A percentile compares a stretch with the other conserved stretches of the same genome.
These are phyloP conservation scores for Epirrita christyi DNA, from an alignment of 2,888 invertebrate genomes.

Conservation along the genomic window DNA sequence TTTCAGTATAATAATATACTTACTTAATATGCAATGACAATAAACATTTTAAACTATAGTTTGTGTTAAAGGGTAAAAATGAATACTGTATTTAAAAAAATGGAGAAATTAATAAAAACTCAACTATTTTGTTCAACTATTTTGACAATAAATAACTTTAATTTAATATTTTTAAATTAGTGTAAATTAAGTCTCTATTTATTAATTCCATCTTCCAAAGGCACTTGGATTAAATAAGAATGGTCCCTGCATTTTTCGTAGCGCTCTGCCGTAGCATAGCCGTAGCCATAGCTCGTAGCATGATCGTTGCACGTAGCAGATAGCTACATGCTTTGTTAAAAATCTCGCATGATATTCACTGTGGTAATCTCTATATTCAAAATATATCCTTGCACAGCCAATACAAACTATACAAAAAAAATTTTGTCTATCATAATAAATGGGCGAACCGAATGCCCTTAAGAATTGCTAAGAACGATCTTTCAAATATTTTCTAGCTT, in stretches of 20 bases:
- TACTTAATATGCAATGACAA: neutral
- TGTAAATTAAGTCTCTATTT: neutral
- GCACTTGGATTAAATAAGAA: conserved; percentile 26
- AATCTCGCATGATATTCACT: neutral
- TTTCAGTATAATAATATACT: too few relatives aligned
- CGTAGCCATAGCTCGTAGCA: conserved; percentile 30
- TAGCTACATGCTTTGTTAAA: conserved; percentile 14
- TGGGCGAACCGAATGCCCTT: too few relatives aligned
- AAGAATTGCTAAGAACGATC: too few relatives aligned
- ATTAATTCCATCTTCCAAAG: conserved; percentile 11
- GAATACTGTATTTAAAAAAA: too few relatives aligned
- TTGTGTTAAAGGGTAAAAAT: too few relatives aligned
- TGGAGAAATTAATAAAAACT: too few relatives aligned
- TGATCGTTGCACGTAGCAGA: conserved; percentile 40
- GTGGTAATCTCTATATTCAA: neutral
- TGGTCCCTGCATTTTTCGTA: conserved; percentile 31
- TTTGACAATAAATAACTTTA: neutral
- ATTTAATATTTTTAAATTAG: neutral
- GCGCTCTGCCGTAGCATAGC: too few relatives aligned
- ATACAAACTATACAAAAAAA: neutral
- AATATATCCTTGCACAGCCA: neutral
- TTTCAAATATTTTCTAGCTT: too few relatives aligned
- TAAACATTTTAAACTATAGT: neutral
- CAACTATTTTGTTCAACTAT: neutral
- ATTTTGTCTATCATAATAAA: too few relatives aligned